A percentile compares a stretch with the other conserved stretches of the same genome.
Evolutionary conservation across 2,888 invertebrate species (phyloP).

Genomic region (Mechanitis mazaeus): DNA sequence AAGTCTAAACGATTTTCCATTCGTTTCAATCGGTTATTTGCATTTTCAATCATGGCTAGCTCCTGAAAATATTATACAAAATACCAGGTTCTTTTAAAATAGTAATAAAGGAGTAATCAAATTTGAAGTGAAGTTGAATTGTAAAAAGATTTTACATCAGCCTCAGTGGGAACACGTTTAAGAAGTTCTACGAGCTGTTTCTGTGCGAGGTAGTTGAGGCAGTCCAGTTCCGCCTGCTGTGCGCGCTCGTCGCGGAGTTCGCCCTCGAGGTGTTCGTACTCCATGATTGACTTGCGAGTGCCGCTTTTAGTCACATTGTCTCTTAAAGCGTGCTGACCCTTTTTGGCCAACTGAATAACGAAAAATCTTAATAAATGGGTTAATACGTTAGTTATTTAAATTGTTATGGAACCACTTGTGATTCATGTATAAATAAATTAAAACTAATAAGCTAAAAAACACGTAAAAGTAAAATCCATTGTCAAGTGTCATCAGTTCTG

Average conservation of each 20-base stretch:
- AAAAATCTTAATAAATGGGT: background rate
- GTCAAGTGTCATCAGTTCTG: no score
- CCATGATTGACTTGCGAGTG: slow-evolving; percentile 64
- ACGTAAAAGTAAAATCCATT: no score
- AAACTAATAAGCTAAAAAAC: no score
- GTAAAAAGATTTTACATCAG: slow-evolving; percentile 48
- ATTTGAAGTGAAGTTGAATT: no score
- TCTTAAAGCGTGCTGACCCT: slow-evolving; percentile 69
- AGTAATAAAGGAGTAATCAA: no score
- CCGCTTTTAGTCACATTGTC: slow-evolving; percentile 70
- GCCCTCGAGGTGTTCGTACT: slow-evolving; percentile 72
- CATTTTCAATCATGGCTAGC: slow-evolving; percentile 65
- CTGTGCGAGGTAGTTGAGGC: slow-evolving; percentile 65
- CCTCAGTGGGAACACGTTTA: slow-evolving; percentile 61
- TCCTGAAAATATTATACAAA: slow-evolving; percentile 41
- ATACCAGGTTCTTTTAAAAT: background rate
- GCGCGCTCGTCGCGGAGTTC: slow-evolving; percentile 70
- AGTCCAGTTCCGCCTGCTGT: slow-evolving; percentile 71
- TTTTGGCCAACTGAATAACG: slow-evolving; percentile 52
- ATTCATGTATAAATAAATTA: no score
- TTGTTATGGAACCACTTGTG: no score
- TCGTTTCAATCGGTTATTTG: slow-evolving; percentile 70
- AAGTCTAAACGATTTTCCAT: slow-evolving; percentile 86
- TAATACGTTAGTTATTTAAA: no score
- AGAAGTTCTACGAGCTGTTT: slow-evolving; percentile 58